Evolutionary conservation across 2,113 vertebrate species (phyloP).

Genomic region (Xyliphius kryptos): DNA sequence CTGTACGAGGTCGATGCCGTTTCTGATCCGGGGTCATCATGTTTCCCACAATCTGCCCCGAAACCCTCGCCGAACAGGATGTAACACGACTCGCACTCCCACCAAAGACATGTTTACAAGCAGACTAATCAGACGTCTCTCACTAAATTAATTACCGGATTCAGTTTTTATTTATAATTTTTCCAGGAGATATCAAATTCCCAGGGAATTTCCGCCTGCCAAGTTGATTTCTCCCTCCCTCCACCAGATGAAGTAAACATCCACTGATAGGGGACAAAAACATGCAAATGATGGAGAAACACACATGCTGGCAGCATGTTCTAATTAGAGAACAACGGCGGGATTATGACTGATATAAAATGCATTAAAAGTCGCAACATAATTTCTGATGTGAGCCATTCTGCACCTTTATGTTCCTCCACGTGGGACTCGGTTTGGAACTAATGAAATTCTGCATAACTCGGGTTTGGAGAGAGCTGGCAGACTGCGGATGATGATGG

Average conservation of each 20-base stretch:
- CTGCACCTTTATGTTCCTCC: conserved; percentile 63
- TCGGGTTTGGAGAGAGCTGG: too few species aligned
- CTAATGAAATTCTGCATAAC: conserved; percentile 65
- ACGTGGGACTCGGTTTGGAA: conserved; percentile 58
- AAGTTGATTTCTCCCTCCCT: conserved; percentile 24
- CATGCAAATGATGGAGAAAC: conserved; percentile 56
- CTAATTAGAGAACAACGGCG: conserved; percentile 64
- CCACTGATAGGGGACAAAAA: conserved; percentile 41
- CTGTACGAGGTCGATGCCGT: conserved; percentile 34
- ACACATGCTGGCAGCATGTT: conserved; percentile 53
- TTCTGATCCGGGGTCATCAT: conserved; percentile 29
- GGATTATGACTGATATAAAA: conserved; percentile 69
- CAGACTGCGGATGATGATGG: conserved; percentile 48
- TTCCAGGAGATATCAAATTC: conserved; percentile 20
- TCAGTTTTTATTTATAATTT: background rate
- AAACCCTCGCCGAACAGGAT: conserved; percentile 14
- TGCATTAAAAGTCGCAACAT: conserved; percentile 57
- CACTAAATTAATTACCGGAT: conserved; percentile 33
- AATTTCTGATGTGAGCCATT: conserved; percentile 63
- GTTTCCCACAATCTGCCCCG: conserved; percentile 13
- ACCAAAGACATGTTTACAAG: conserved; percentile 13
- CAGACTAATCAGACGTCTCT: conserved; percentile 28
- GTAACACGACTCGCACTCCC: too few species aligned
- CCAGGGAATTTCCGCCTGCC: conserved; percentile 31
- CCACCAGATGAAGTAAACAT: conserved; percentile 39